These are phyloP conservation scores for Frankliniella intonsa DNA, from an alignment of 2,888 invertebrate genomes.

Conservation along the genomic window DNA sequence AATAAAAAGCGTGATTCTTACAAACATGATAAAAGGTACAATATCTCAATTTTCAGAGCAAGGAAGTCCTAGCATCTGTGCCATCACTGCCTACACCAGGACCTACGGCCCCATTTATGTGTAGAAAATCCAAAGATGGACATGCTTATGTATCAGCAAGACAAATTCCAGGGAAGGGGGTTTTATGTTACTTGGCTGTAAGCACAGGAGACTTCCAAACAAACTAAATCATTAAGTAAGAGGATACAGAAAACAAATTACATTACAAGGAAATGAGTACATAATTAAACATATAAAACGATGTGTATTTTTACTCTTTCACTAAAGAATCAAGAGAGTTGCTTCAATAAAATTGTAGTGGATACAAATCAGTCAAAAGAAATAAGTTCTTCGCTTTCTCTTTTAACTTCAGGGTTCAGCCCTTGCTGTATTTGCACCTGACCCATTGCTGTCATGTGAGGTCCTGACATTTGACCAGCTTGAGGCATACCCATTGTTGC, in stretches of 20 bases:
- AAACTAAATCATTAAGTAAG: neutral
- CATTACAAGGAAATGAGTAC: neutral
- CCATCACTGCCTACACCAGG: slow-evolving; percentile 35
- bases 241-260: neutral
- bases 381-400: slow-evolving; percentile 70
- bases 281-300: neutral
- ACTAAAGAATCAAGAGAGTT: neutral
- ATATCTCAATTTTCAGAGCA: slow-evolving; percentile 33
- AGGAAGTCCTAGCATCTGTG: slow-evolving; percentile 32
- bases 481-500: slow-evolving; percentile 40
- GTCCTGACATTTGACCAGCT: slow-evolving; percentile 35
- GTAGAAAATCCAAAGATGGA: slow-evolving; percentile 35
- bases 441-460: slow-evolving; percentile 37
- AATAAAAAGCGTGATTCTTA: neutral
- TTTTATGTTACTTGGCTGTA: slow-evolving; percentile 38
- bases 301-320: neutral
- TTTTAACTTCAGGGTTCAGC: slow-evolving; percentile 39
- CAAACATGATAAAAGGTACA: neutral
- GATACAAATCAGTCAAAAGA: slow-evolving; percentile 64
- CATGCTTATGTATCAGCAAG: slow-evolving; percentile 35
- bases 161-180: slow-evolving; percentile 36
- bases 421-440: slow-evolving; percentile 40
- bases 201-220: slow-evolving; percentile 33
- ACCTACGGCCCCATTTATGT: slow-evolving; percentile 35
- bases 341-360: neutral